Evolutionary conservation across 2,113 vertebrate genomes (phyloP).

Genomic region (Monarcha castaneiventris): DNA sequence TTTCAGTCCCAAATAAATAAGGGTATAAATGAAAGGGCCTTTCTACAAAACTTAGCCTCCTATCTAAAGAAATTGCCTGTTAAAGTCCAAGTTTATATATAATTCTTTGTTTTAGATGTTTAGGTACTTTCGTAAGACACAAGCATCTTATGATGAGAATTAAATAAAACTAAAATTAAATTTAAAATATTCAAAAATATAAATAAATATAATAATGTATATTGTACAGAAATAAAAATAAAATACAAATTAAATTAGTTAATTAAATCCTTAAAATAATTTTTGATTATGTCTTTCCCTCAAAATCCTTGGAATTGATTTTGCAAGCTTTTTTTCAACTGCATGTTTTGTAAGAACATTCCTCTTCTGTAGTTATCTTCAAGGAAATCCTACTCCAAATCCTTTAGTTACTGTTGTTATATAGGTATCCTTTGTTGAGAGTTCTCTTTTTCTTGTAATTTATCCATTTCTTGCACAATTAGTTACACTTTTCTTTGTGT

Average conservation of each 20-base stretch:
- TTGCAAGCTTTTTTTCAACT: neutral
- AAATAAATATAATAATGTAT: neutral
- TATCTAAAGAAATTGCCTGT: neutral
- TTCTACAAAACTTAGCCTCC: neutral
- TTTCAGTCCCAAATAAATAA: neutral
- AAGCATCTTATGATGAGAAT: neutral
- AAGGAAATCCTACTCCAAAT: neutral
- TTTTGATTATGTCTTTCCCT: neutral
- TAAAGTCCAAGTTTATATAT: neutral
- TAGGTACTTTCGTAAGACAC: neutral
- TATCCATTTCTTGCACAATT: neutral
- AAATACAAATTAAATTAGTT: neutral
- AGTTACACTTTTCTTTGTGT: neutral
- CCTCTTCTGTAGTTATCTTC: neutral
- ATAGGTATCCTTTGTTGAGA: neutral
- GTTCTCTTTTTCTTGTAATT: neutral
- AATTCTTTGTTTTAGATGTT: neutral
- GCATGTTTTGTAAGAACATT: neutral
- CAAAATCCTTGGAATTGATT: neutral
- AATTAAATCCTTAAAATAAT: neutral
- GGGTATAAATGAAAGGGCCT: neutral
- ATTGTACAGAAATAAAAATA: neutral
- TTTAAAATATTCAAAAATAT: neutral
- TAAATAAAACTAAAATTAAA: neutral
- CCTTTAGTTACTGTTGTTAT: neutral